These are phyloP conservation scores for Resseliella maxima DNA, from an alignment of 2,888 invertebrate species.

Conservation along the genomic window DNA sequence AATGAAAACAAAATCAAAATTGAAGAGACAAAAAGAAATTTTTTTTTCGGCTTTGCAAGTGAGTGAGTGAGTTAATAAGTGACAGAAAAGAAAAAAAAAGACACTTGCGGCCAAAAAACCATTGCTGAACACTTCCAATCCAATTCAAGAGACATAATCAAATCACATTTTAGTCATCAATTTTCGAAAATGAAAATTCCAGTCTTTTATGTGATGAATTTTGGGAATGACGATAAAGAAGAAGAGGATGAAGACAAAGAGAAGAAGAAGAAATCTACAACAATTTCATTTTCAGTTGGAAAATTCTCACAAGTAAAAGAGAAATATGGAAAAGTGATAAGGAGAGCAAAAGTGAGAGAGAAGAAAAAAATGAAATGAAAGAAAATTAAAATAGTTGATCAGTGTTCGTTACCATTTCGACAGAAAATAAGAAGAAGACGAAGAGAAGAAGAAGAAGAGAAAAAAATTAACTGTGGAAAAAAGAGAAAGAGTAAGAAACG, in stretches of 20 bases:
- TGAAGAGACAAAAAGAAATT: not conserved
- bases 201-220: no score
- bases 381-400: not conserved
- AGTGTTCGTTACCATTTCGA: not conserved
- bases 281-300: not conserved
- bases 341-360: not conserved
- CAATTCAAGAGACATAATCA: not conserved
- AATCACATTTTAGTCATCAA: no score
- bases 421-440: not conserved
- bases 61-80: not conserved
- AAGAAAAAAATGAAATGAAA: not conserved
- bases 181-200: no score
- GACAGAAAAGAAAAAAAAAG: not conserved
- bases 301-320: not conserved
- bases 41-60: not conserved
- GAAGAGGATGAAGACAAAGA: not conserved
- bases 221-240: no score
- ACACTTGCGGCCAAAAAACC: not conserved
- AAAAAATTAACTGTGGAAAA: no score
- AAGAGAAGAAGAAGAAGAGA: no score
- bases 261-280: not conserved
- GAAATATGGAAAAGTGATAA: no score
- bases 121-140: slow-evolving; percentile 4
- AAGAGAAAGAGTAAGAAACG: slow-evolving; percentile 28
- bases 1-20: not conserved